Evolutionary conservation across 1,140 invertebrate species (phyloP), one percentile per base, ranked within the genome.

Genomic region (Drosophila leontia): DNA sequence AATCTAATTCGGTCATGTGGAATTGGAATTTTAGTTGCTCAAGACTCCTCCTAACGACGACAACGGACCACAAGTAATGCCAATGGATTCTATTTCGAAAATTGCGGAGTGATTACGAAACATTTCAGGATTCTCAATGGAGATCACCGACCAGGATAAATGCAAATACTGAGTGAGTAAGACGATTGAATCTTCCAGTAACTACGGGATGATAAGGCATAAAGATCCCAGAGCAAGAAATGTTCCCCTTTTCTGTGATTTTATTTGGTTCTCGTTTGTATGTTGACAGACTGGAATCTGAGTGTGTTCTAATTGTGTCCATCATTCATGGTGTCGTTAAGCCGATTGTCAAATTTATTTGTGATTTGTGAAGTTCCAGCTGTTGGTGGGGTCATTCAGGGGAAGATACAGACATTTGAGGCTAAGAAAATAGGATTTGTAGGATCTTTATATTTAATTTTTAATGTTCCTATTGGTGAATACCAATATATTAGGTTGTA

Each of bases 11-110:
- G 64, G 56, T 87, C 75, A 83, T 59, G 65, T 70, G 68, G 78
- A 88, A 83, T 88, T 74, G 80, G 76, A 87, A 78, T 70, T 88
- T 80, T 88, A 75, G 84, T 84, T 85, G 81, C 68, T 58, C 29
- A 80, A 68, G 48, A 50, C 62, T 76, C 58, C 37, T 61, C 39
- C 67, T 53, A 65, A 63, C 60, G 59, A 75, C 50, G 51, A 80
- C 44, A 82, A 56, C 62, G 34, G 45, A 44, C 12, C 19, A 58
- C 44, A 47, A 44, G 11, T 44, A 47, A 70, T 60, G 45, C 42
- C 44, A 78, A 70, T 67, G 62, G 60, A 78, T 41, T 45, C 58
- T 72, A 41, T 72, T 15, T 44, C 41, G 48, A 57, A 75, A 39
- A 57, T 75, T 32, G 68, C 55, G n/a, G 44, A 68, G 48, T 83